Evolutionary conservation across 2,797 vertebrate species (phyloP).

Genomic region (Iguana delicatissima): DNA sequence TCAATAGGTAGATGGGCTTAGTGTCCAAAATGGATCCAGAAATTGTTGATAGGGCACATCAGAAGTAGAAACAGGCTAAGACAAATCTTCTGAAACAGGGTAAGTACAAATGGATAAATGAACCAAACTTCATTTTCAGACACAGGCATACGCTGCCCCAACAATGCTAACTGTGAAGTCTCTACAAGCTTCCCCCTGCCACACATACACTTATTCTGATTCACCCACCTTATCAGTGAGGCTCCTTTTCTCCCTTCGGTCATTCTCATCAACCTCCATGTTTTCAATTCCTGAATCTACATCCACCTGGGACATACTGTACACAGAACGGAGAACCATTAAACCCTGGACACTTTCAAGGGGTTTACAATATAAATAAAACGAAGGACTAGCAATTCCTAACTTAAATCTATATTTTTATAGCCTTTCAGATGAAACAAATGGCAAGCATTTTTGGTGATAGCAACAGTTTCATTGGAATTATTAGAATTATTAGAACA

Average conservation of each 20-base stretch:
- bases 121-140: background rate
- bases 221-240: slow-evolving; percentile 91
- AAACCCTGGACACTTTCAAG: slow-evolving; percentile 7
- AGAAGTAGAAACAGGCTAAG: background rate
- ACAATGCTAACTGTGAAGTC: too few relatives aligned
- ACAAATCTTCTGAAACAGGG: background rate
- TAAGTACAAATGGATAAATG: background rate
- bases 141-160: background rate
- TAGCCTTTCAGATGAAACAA: too few relatives aligned
- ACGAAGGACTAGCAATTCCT: too few relatives aligned
- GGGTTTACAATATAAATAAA: background rate
- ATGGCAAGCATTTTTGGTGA: too few relatives aligned
- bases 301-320: slow-evolving; percentile 99
- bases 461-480: too few relatives aligned
- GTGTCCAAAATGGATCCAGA: too few relatives aligned
- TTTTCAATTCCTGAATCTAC: slow-evolving; percentile 99
- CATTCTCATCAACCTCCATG: slow-evolving; percentile 98
- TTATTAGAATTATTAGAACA: too few relatives aligned
- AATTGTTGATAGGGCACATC: too few relatives aligned
- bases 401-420: too few relatives aligned
- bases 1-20: too few relatives aligned
- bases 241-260: slow-evolving; percentile 96
- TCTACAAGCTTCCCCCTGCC: background rate
- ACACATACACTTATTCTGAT: fast-evolving
- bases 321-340: slow-evolving; percentile 61